Conservation (phyloP, 2,888 invertebrate species). For the Lithophane ornitopus region DNA sequence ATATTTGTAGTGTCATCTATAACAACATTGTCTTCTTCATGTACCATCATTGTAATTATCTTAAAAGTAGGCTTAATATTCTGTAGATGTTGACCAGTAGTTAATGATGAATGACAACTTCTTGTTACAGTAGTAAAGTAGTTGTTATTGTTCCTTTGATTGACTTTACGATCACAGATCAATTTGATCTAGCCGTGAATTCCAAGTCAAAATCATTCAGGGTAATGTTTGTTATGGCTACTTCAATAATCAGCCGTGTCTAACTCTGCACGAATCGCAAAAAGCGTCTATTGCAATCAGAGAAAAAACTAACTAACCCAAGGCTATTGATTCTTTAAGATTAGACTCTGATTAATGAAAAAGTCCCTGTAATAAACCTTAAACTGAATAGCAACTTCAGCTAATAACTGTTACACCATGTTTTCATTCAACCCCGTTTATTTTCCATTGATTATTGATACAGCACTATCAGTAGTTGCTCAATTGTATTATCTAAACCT, state of each 20-base stretch:
- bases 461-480: conserved; percentile 66
- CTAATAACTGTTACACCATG: conserved; percentile 39
- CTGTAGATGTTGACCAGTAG: neutral
- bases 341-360: conserved; percentile 45
- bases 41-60: neutral
- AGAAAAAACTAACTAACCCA: conserved; percentile 54
- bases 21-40: neutral
- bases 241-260: conserved; percentile 43
- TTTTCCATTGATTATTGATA: conserved; percentile 70
- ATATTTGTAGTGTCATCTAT: neutral
- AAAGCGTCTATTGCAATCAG: conserved; percentile 45
- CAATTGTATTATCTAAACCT: conserved; percentile 68
- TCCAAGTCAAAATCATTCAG: conserved; percentile 44
- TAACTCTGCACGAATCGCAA: conserved; percentile 39
- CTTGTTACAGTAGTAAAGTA: conserved; percentile 28
- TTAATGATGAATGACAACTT: conserved; percentile 38
- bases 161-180: conserved; percentile 28
- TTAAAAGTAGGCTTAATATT: neutral
- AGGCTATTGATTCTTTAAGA: conserved; percentile 46
- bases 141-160: conserved; percentile 31
- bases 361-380: conserved; percentile 37
- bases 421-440: conserved; percentile 66
- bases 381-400: conserved; percentile 53
- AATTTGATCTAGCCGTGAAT: conserved; percentile 45
- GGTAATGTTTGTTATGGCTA: conserved; percentile 58